Percentiles rank a stretch among this genome's conserved stretches.
Evolutionary conservation across 2,113 vertebrate species (phyloP).

Genomic region (Callospermophilus lateralis): DNA sequence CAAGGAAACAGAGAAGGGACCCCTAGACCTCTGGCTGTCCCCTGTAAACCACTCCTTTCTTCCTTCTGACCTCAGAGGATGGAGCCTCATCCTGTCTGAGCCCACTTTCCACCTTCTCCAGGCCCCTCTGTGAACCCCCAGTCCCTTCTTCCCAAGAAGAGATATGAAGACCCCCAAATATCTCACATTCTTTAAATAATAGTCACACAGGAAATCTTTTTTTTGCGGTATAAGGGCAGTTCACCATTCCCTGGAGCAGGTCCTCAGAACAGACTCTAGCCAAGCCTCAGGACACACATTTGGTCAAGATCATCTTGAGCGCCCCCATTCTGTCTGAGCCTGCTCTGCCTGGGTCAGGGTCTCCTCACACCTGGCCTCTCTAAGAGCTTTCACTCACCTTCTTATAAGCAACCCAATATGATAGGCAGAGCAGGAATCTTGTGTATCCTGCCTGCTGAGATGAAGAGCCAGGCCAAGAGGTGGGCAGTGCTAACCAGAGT

Average conservation of each 20-base stretch:
- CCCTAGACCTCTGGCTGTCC: neutral
- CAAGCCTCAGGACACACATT: neutral
- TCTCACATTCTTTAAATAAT: neutral
- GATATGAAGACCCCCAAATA: neutral
- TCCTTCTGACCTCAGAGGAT: neutral
- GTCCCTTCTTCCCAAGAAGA: neutral
- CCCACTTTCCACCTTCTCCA: neutral
- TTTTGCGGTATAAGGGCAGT: neutral
- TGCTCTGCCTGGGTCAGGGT: accelerated
- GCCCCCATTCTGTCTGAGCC: neutral
- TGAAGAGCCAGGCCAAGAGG: neutral
- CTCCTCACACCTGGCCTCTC: neutral
- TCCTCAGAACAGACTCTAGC: neutral
- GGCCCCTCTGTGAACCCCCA: neutral
- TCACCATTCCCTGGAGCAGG: neutral
- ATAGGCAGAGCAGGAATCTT: neutral
- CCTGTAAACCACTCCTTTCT: neutral
- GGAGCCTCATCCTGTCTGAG: neutral
- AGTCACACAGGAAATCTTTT: neutral
- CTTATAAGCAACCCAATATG: neutral
- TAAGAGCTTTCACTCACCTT: neutral
- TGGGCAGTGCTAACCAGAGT: neutral
- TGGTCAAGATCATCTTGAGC: neutral
- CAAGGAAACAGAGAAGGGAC: neutral
- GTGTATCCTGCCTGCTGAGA: neutral